Base-by-base conservation (phyloP, 2,888 invertebrate species). In the Brachyptera risi region DNA sequence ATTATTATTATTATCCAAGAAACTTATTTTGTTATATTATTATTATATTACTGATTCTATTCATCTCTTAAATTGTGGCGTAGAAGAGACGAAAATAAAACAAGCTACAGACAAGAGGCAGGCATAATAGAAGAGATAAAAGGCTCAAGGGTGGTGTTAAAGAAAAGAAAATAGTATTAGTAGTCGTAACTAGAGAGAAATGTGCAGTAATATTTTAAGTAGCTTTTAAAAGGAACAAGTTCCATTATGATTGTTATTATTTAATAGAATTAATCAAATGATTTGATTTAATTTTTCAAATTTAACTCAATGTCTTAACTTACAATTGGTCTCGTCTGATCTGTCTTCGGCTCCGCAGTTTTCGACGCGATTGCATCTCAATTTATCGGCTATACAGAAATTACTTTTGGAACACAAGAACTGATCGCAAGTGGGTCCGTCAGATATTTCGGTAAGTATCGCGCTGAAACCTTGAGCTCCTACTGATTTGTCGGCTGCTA, bases 381-480 rank as follows among this genome's bases (percentile, higher is more conserved):
- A 79, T 67, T 83, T 83, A 65, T 84, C 81, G 61, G 88, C 84
- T 72, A 94, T 92, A 78, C 94, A 94, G 73, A 86, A 89, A 69
- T 84, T 85, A 68, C 81, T 86, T 69, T 80, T 81, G 65, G 75
- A 74, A 74, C 92, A 92, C 67, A 85, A 82, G 74, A 90, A 91
- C 71, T 87, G 84, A 69, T 82, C 84, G 71, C 84, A 85, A 62
- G 68, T 69, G 56, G 82, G 81, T 65, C 75, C 76, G 63, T 83
- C 83, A 58, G 74, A 74, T 69, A 96, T 88, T 80, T 97, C 96
- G 62, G 96, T 96, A 96, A 96, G 97, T 58, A 93, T 86, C 51
- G 94, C 90, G 72, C 89, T 86, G 80, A 96, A 97, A 63, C 96
- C 97, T 75, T 88, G 86, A 70, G 92, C 92, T 67, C 96, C 96